Conservation (phyloP, 2,888 invertebrate species). For the Parochlus steinenii region DNA sequence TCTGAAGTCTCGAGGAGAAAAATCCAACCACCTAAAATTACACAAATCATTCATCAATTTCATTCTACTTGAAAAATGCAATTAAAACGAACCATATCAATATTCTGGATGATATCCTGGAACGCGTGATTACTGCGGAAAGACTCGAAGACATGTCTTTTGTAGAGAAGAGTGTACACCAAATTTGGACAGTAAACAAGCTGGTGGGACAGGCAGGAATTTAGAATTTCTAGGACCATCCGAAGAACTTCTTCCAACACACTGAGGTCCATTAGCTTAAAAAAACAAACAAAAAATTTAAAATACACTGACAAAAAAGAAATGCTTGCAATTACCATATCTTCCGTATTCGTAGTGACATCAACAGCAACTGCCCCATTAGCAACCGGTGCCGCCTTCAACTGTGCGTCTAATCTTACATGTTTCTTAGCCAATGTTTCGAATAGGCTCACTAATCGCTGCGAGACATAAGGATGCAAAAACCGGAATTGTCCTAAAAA, state of each 20-base stretch:
- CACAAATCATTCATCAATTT: constrained; percentile 12
- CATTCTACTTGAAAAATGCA: constrained; percentile 2
- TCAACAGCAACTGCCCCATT: constrained; percentile 26
- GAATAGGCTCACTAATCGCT: constrained; percentile 79
- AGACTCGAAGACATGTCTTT: constrained; percentile 72
- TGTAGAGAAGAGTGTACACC: constrained; percentile 89
- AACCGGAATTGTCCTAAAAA: constrained; percentile 73
- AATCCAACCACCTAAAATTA: constrained; percentile 41
- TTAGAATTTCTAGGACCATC: constrained; percentile 93
- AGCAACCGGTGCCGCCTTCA: constrained; percentile 31
- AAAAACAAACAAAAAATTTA: constrained; percentile 12
- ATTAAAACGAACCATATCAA: constrained; percentile 58
- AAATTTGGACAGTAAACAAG: constrained; percentile 78
- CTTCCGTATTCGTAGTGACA: constrained; percentile 16
- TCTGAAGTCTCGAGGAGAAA: constrained; percentile 40
- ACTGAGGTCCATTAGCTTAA: constrained; percentile 69
- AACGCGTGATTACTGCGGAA: constrained; percentile 79
- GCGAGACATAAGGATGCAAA: constrained; percentile 90
- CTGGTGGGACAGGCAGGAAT: constrained; percentile 82
- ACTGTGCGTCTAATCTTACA: constrained; percentile 43
- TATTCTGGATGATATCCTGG: constrained; percentile 86
- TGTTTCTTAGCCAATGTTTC: constrained; percentile 83
- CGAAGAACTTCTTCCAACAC: constrained; percentile 91
- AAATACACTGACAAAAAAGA: constrained; percentile 3
- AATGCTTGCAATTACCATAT: constrained; percentile 12